These are phyloP conservation scores for Oligia latruncula DNA, from an alignment of 2,888 invertebrate species.

Conservation along the genomic window DNA sequence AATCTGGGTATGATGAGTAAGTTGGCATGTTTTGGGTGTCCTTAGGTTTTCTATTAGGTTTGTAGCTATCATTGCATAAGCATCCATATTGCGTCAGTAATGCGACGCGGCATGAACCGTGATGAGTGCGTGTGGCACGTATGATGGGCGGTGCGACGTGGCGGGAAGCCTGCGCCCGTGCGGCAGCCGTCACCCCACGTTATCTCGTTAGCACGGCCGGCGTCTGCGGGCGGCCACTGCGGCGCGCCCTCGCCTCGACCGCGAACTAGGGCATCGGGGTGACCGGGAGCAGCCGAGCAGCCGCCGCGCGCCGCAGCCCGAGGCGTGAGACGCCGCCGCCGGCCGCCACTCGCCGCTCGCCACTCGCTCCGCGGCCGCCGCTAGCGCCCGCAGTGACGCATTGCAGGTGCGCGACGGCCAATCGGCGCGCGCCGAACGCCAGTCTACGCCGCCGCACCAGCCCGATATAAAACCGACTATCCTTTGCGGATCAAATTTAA, in stretches of 20 bases:
- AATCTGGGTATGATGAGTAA: background rate
- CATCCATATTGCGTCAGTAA: constrained; percentile 54
- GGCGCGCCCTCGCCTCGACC: constrained; percentile 75
- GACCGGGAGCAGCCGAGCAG: constrained; percentile 71
- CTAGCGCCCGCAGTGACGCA: constrained; percentile 92
- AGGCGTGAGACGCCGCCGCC: constrained; percentile 68
- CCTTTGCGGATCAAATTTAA: constrained; percentile 91
- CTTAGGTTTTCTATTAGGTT: background rate
- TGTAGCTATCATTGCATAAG: constrained; percentile 36
- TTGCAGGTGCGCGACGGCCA: constrained; percentile 96
- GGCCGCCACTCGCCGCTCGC: constrained; percentile 64
- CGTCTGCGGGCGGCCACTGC: constrained; percentile 76
- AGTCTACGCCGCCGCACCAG: constrained; percentile 94
- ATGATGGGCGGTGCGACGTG: constrained; percentile 59
- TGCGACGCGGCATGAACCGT: constrained; percentile 46
- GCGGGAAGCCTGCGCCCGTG: constrained; percentile 69
- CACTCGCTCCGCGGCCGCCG: constrained; percentile 76
- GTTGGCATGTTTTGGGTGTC: background rate
- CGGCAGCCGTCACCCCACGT: constrained; percentile 68
- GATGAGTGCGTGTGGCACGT: constrained; percentile 53
- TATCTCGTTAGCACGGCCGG: constrained; percentile 75
- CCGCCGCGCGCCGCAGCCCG: constrained; percentile 71
- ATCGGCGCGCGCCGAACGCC: constrained; percentile 93
- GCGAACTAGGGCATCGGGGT: constrained; percentile 81
- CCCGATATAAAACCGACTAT: constrained; percentile 92